These are phyloP conservation scores for Branchipolynoe longqiensis DNA, from an alignment of 2,888 invertebrate species.

Conservation along the genomic window DNA sequence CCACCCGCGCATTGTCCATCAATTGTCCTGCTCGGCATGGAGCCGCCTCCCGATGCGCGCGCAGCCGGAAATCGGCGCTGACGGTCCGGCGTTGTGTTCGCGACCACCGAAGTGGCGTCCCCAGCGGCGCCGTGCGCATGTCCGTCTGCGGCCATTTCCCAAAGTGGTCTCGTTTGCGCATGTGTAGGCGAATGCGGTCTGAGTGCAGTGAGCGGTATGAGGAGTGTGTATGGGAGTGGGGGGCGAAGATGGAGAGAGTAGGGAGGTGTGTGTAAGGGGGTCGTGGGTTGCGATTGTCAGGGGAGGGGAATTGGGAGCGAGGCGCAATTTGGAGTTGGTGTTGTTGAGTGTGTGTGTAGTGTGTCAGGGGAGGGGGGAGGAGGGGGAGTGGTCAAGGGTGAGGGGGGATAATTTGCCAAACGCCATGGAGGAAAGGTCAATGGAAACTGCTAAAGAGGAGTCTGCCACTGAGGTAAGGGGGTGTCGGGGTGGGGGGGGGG, in stretches of 20 bases:
- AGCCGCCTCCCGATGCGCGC: neutral
- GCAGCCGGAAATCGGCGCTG: conserved; percentile 30
- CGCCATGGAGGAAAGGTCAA: too few species aligned
- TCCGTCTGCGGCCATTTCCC: conserved; percentile 2
- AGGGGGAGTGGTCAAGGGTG: too few species aligned
- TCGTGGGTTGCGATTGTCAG: neutral
- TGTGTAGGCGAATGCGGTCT: neutral
- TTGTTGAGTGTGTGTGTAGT: neutral
- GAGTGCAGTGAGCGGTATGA: neutral
- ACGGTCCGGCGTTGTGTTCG: neutral
- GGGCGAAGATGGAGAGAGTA: neutral
- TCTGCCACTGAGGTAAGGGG: too few species aligned
- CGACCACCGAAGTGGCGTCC: neutral
- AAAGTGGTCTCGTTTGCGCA: neutral
- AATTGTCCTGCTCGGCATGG: neutral
- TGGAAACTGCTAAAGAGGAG: too few species aligned
- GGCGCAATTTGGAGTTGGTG: neutral
- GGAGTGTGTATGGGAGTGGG: neutral
- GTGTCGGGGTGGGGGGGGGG: too few species aligned
- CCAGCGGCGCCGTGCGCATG: conserved; percentile 21
- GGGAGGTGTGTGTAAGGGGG: neutral
- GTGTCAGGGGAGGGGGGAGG: neutral
- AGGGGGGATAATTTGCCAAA: too few species aligned
- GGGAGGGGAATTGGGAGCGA: neutral
- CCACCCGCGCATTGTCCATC: conserved; percentile 31